Evolutionary conservation across 2,888 invertebrate genomes (phyloP), one percentile per base, ranked within the genome.

Genomic region (Drosophila nigritarsus): DNA sequence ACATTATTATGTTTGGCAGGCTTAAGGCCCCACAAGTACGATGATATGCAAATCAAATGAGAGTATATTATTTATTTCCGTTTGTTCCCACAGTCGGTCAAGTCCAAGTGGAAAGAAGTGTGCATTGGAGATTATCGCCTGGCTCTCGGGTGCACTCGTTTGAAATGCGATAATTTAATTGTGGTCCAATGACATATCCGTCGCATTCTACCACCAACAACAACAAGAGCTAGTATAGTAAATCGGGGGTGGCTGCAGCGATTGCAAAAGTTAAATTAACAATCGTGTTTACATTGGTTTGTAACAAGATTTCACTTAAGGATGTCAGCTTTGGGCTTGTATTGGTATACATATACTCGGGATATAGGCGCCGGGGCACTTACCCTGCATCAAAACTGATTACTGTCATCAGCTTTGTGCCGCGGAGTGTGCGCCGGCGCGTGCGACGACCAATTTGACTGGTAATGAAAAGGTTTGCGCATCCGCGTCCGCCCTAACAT

Each of bases 291-390:
- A 92, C 91, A 92, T 91, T 92, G 90, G 90, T 92, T 92, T 90
- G 89, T 92, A 92, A 93, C 92, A 91, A 91, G 92, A 92, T 93
- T 93, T 91, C 90, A 92, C 92, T 93, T 91, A 91, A 92, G 91
- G 89, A 89, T 90, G 92, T 92, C 92, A 90, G 90, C 75, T 84
- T 82, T 78, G 69, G 78, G 63, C 61, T 32, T 53, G 70, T 54
- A 42, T 27, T 36, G 45, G 66, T 73, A 51, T 66, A 38, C 29
- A 49, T 36, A 8, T 34, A 24, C 11, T 36, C 36, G 54, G 51
- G 66, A 64, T 53, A 72, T 73, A 42, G 67, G 68, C 45, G 42
- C 51, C 72, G 45, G 27, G 56, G 56, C 76, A 83, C 86, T 78
- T 76, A 84, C 75, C 84, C 87, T 79, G 74, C 83, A 87, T 91